These are phyloP conservation scores for Eilema depressum DNA, from an alignment of 2,888 invertebrate species.

Conservation along the genomic window DNA sequence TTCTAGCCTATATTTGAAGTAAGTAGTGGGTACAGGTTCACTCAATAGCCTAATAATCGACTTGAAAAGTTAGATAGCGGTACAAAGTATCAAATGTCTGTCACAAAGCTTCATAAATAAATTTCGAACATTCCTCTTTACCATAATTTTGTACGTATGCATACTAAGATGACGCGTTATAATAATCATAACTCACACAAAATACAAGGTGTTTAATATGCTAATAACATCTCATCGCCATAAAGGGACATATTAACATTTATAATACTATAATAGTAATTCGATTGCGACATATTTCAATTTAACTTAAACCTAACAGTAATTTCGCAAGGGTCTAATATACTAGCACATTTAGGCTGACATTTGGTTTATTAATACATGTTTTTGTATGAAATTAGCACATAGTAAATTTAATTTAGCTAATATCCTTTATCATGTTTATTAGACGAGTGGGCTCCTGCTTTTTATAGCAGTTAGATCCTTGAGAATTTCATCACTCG, in stretches of 20 bases:
- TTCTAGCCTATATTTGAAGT: no score
- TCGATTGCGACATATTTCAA: slow-evolving; percentile 37
- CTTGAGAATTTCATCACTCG: slow-evolving; percentile 25
- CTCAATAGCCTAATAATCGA: no score
- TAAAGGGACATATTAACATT: neutral
- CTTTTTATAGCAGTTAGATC: slow-evolving; percentile 33
- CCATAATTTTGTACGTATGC: neutral
- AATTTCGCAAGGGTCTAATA: slow-evolving; percentile 43
- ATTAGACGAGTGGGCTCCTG: slow-evolving; percentile 24
- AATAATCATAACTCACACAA: neutral
- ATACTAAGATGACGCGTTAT: neutral
- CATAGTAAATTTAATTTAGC: slow-evolving; percentile 41
- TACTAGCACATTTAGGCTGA: slow-evolving; percentile 37
- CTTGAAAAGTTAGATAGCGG: no score
- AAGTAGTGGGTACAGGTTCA: no score
- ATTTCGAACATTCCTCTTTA: no score
- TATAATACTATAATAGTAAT: slow-evolving; percentile 4
- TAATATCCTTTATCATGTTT: slow-evolving; percentile 33
- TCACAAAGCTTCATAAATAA: no score
- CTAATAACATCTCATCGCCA: neutral
- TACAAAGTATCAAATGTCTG: no score
- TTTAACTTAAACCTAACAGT: slow-evolving; percentile 34
- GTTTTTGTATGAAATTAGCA: slow-evolving; percentile 44
- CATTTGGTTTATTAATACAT: slow-evolving; percentile 46
- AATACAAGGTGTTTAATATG: slow-evolving; percentile 4